phyloP scores from a whole-genome alignment of 1,140 invertebrate genomes.

The Drosophila nasuta region DNA sequence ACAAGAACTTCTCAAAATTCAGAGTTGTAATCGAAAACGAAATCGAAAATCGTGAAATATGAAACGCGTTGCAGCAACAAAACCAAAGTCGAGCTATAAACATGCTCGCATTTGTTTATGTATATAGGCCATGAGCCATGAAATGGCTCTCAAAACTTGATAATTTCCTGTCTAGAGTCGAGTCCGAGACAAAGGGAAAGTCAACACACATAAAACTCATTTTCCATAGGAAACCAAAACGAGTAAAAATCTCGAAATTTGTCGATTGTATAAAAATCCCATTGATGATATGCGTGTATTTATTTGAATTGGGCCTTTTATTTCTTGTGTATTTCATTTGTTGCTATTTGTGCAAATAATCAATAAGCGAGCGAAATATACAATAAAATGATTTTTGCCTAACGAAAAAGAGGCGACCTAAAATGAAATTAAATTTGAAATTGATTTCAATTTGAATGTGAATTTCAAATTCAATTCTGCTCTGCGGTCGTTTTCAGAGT shows the following conservation, averaged over 20 bases:
- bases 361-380: slow-evolving; percentile 40
- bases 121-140: slow-evolving; percentile 32
- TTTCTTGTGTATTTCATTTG: slow-evolving; percentile 10
- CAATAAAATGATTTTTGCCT: slow-evolving; percentile 27
- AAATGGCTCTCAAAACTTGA: slow-evolving; percentile 34
- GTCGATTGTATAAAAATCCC: slow-evolving; percentile 6
- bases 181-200: slow-evolving; percentile 9
- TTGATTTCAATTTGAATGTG: slow-evolving; percentile 81
- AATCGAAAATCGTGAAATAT: slow-evolving; percentile 45
- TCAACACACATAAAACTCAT: slow-evolving; percentile 1
- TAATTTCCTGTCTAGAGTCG: slow-evolving; percentile 24
- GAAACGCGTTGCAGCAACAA: slow-evolving; percentile 11
- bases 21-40: slow-evolving; percentile 24
- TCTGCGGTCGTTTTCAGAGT: slow-evolving; percentile 52
- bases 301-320: slow-evolving; percentile 7
- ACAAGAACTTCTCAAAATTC: slow-evolving; percentile 17
- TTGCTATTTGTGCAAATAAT: slow-evolving; percentile 66
- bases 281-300: background rate
- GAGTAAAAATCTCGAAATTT: slow-evolving; percentile 10
- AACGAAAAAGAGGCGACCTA: slow-evolving; percentile 44
- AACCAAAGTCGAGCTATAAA: slow-evolving; percentile 34
- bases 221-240: slow-evolving; percentile 4
- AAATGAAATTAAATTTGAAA: slow-evolving; percentile 73
- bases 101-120: slow-evolving; percentile 40
- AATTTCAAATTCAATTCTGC: slow-evolving; percentile 46